These are phyloP conservation scores for Xiphias gladius DNA, from an alignment of 2,113 vertebrate genomes.

Conservation along the genomic window DNA sequence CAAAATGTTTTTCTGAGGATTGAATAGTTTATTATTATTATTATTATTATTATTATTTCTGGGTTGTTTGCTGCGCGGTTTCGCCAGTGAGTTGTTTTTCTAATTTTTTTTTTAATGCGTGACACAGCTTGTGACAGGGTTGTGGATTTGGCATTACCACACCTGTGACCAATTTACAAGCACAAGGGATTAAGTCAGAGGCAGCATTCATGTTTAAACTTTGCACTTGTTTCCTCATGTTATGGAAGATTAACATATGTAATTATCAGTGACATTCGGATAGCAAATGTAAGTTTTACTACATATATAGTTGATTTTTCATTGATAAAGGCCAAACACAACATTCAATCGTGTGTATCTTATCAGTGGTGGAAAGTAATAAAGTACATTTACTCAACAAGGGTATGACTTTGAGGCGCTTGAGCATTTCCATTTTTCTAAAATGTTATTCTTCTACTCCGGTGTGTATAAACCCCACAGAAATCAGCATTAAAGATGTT, in stretches of 20 bases:
- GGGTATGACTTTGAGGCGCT: not conserved
- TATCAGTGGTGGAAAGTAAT: not conserved
- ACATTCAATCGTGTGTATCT: not conserved
- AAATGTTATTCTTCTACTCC: not conserved
- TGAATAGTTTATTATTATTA: too few relatives aligned
- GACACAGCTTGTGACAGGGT: conserved; percentile 6
- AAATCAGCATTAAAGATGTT: conserved; percentile 55
- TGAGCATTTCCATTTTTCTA: too few relatives aligned
- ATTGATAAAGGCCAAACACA: not conserved
- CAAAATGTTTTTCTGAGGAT: not conserved
- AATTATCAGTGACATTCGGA: not conserved
- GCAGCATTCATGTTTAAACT: conserved; percentile 16
- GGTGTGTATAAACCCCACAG: conserved; percentile 29
- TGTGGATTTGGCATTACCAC: conserved; percentile 18
- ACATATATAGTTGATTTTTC: not conserved
- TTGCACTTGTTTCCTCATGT: not conserved
- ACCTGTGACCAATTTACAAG: not conserved
- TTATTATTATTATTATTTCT: too few relatives aligned
- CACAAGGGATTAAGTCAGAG: conserved; percentile 20
- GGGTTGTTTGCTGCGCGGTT: not conserved
- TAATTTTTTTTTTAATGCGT: not conserved
- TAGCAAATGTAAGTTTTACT: not conserved
- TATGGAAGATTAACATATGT: not conserved
- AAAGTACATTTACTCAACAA: not conserved
- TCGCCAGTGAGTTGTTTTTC: not conserved